Conservation (phyloP, 1,140 invertebrate genomes). For the Leptinotarsa undecemlineata region DNA sequence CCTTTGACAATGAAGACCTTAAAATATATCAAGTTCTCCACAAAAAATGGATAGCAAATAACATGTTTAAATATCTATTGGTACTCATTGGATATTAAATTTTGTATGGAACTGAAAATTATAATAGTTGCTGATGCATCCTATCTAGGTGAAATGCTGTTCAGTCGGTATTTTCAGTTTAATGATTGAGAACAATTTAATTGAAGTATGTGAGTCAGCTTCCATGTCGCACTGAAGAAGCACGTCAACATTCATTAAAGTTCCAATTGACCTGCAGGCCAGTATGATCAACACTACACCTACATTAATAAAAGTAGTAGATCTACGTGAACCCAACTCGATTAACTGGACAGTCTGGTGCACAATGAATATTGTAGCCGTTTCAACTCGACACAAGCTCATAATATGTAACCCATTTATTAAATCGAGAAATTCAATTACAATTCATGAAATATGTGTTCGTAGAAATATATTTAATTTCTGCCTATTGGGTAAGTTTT, state of each 20-base stretch:
- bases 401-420: background rate
- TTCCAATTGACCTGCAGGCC: conserved; percentile 43
- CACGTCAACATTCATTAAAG: conserved; percentile 43
- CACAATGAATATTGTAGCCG: too few relatives aligned
- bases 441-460: background rate
- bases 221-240: conserved; percentile 35
- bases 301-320: conserved; percentile 32
- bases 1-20: too few relatives aligned
- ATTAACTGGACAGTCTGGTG: background rate
- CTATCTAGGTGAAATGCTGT: too few relatives aligned
- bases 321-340: conserved; percentile 1
- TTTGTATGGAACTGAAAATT: too few relatives aligned
- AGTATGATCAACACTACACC: conserved; percentile 42
- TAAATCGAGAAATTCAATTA: background rate
- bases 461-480: background rate
- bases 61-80: too few relatives aligned
- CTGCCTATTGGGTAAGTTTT: background rate
- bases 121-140: too few relatives aligned
- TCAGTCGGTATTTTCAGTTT: background rate
- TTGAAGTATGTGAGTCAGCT: conserved; percentile 38
- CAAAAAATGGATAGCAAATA: too few relatives aligned
- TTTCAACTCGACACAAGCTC: background rate
- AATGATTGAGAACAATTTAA: conserved; percentile 33
- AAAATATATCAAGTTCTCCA: too few relatives aligned
- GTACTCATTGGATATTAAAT: too few relatives aligned